Percentiles rank a stretch among this genome's conserved stretches.
phyloP scores from a whole-genome alignment of 2,888 invertebrate species.

The Harpalus rufipes region DNA sequence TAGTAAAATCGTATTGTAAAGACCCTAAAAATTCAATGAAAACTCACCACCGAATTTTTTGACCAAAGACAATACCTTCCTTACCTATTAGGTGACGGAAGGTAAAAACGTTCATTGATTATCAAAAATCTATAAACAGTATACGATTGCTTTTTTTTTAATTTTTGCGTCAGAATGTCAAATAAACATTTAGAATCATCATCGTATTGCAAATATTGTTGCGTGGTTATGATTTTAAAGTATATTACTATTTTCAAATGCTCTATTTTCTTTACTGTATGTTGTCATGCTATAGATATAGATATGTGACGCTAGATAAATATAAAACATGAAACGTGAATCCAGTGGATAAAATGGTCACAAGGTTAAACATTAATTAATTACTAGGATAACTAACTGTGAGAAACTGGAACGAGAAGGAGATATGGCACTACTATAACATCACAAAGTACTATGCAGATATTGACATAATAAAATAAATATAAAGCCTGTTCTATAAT shows the following conservation, averaged over 20 bases:
- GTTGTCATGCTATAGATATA: slow-evolving; percentile 5
- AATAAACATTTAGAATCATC: too few species aligned
- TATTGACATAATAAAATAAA: neutral
- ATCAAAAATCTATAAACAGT: too few species aligned
- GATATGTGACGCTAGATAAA: neutral
- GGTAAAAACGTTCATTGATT: too few species aligned
- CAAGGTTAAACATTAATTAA: slow-evolving; percentile 27
- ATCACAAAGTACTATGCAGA: neutral
- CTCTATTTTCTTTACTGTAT: neutral
- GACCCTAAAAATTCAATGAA: too few species aligned
- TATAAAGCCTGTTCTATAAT: too few species aligned
- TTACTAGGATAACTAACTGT: neutral
- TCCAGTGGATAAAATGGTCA: slow-evolving; percentile 12
- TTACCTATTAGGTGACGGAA: too few species aligned
- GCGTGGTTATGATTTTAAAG: neutral
- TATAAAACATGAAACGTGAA: slow-evolving; percentile 5
- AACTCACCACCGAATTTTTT: too few species aligned
- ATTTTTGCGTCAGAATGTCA: too few species aligned
- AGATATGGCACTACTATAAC: neutral
- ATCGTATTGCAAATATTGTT: neutral
- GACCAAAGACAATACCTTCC: too few species aligned
- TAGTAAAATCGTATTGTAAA: too few species aligned
- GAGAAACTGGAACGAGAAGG: neutral
- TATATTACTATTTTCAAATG: neutral
- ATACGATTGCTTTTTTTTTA: too few species aligned